Evolutionary conservation across 2,797 vertebrate species (phyloP).

Genomic region (Sebastes aleutianus): DNA sequence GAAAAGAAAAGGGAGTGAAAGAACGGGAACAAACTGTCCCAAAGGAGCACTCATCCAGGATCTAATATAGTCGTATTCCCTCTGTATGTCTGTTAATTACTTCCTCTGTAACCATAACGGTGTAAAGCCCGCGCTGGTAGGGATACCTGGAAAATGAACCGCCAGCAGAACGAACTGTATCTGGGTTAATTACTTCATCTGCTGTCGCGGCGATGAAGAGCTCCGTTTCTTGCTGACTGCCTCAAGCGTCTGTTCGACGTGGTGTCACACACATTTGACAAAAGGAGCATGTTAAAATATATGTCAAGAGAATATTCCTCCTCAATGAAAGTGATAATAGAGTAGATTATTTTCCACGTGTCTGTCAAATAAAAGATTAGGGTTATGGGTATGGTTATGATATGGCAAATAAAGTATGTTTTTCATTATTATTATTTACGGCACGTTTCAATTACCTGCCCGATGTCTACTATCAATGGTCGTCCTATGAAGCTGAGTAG

Average conservation of each 20-base stretch:
- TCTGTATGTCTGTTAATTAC: slow-evolving; percentile 78
- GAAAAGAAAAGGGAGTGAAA: slow-evolving; percentile 50
- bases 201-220: neutral
- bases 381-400: neutral
- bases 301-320: too few species aligned
- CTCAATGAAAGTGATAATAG: neutral
- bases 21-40: slow-evolving; percentile 73
- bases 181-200: slow-evolving; percentile 73
- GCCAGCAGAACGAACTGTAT: slow-evolving; percentile 55
- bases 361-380: neutral
- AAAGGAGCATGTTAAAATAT: neutral
- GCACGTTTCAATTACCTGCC: too few species aligned
- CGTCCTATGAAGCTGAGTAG: neutral
- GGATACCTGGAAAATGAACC: slow-evolving; percentile 63
- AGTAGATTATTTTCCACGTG: neutral
- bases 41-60: slow-evolving; percentile 66
- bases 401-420: too few species aligned
- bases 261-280: neutral
- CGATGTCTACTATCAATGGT: neutral
- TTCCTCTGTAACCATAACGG: slow-evolving; percentile 57
- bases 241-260: slow-evolving; percentile 8
- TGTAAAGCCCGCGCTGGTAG: slow-evolving; percentile 22
- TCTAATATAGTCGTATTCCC: slow-evolving; percentile 77
- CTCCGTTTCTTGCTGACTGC: slow-evolving; percentile 15
- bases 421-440: too few species aligned